Percentiles rank a stretch among this genome's conserved stretches.
These are phyloP conservation scores for Falco biarmicus DNA, from an alignment of 2,797 vertebrate species.

Conservation along the genomic window DNA sequence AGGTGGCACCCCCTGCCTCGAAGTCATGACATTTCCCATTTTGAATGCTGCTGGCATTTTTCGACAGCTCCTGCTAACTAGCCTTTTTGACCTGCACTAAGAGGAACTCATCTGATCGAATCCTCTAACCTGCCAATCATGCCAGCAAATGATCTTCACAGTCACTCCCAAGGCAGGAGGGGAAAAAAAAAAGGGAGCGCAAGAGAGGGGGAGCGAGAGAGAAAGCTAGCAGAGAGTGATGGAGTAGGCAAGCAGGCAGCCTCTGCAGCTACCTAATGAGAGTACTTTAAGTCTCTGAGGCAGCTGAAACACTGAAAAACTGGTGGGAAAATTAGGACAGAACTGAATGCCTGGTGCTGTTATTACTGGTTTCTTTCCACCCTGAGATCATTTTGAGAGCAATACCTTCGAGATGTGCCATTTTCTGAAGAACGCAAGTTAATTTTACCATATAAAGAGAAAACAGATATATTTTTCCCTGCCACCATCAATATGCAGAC, in stretches of 20 bases:
- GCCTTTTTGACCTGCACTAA: conserved; percentile 84
- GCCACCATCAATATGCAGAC: conserved; percentile 73
- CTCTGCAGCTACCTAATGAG: conserved; percentile 82
- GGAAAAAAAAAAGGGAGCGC: neutral
- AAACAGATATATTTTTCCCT: conserved; percentile 72
- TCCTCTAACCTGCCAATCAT: conserved; percentile 87
- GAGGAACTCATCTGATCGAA: conserved; percentile 87
- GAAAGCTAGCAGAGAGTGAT: conserved; percentile 64
- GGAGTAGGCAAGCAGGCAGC: conserved; percentile 75
- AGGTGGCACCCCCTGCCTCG: conserved; percentile 87
- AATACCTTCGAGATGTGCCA: conserved; percentile 76
- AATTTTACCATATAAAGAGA: conserved; percentile 67
- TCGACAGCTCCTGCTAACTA: conserved; percentile 84
- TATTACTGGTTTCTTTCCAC: conserved; percentile 79
- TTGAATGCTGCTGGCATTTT: conserved; percentile 87
- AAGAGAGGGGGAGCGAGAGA: conserved; percentile 43
- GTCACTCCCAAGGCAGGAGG: conserved; percentile 83
- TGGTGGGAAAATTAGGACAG: conserved; percentile 83
- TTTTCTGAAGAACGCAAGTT: conserved; percentile 74
- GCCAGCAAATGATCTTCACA: conserved; percentile 83
- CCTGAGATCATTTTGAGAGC: conserved; percentile 77
- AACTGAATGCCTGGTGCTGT: conserved; percentile 76
- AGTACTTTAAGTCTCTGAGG: conserved; percentile 79
- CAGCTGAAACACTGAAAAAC: conserved; percentile 80
- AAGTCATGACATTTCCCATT: conserved; percentile 85